Evolutionary conservation across 2,113 vertebrate genomes (phyloP).

Genomic region (Psophia crepitans): DNA sequence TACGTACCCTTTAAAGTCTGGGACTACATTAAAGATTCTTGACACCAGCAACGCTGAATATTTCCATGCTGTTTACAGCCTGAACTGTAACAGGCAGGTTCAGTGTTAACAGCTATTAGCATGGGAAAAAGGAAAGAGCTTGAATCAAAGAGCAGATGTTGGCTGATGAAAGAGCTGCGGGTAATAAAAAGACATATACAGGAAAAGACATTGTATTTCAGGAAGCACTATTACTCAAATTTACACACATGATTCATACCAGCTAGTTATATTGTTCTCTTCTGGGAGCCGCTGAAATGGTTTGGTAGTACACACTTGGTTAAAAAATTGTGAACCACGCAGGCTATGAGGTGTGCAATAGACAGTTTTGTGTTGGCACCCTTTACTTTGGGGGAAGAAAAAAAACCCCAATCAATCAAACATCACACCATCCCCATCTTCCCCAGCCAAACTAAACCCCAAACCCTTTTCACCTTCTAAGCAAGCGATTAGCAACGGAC

Average conservation of each 20-base stretch:
- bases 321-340: neutral
- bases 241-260: neutral
- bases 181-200: conserved; percentile 14
- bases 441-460: neutral
- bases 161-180: conserved; percentile 18
- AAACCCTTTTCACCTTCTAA: neutral
- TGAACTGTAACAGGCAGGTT: neutral
- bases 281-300: neutral
- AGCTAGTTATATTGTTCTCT: neutral
- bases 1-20: neutral
- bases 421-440: neutral
- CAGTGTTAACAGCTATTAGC: conserved; percentile 34
- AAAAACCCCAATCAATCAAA: neutral
- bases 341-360: neutral
- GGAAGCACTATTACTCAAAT: neutral
- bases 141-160: conserved; percentile 26
- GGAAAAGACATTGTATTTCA: neutral
- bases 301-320: neutral
- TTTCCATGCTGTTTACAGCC: conserved; percentile 9
- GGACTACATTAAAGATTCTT: neutral
- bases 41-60: neutral
- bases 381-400: neutral
- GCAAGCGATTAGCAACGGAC: neutral
- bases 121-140: neutral
- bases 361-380: neutral